Conservation (phyloP, 2,797 vertebrate species). For the Takifugu ocellatus region DNA sequence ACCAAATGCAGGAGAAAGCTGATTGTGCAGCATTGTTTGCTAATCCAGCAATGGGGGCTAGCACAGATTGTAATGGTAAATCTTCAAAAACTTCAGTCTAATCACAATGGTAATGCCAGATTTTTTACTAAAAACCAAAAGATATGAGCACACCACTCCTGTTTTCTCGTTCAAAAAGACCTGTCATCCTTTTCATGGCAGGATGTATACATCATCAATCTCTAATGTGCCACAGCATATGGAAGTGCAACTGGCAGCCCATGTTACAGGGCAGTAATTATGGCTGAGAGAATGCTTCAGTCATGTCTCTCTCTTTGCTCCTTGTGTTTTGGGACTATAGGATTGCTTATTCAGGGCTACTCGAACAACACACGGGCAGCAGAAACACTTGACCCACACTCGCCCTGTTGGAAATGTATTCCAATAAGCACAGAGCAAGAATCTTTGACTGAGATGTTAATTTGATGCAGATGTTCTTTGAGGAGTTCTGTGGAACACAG, state of each 20-base stretch:
- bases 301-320: constrained; percentile 36
- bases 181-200: constrained; percentile 92
- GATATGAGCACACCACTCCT: too few relatives aligned
- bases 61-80: constrained; percentile 69
- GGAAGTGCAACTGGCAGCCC: constrained; percentile 71
- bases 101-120: too few relatives aligned
- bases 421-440: constrained; percentile 14
- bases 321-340: constrained; percentile 34
- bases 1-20: constrained; percentile 56
- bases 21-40: constrained; percentile 53
- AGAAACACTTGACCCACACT: constrained; percentile 50
- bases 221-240: constrained; percentile 76
- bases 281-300: constrained; percentile 78
- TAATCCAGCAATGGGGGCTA: constrained; percentile 67
- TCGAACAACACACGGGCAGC: constrained; percentile 43
- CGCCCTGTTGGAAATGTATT: constrained; percentile 25
- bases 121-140: too few relatives aligned
- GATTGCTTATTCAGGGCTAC: constrained; percentile 47
- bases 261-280: constrained; percentile 80
- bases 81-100: too few relatives aligned
- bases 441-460: constrained; percentile 30
- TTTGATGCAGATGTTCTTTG: constrained; percentile 38
- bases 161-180: too few relatives aligned
- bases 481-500: constrained; percentile 31
- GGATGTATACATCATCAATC: constrained; percentile 88